Percentiles rank a stretch among this genome's conserved stretches.
Conservation (phyloP, 2,888 invertebrate genomes). For the Buathra laborator region DNA sequence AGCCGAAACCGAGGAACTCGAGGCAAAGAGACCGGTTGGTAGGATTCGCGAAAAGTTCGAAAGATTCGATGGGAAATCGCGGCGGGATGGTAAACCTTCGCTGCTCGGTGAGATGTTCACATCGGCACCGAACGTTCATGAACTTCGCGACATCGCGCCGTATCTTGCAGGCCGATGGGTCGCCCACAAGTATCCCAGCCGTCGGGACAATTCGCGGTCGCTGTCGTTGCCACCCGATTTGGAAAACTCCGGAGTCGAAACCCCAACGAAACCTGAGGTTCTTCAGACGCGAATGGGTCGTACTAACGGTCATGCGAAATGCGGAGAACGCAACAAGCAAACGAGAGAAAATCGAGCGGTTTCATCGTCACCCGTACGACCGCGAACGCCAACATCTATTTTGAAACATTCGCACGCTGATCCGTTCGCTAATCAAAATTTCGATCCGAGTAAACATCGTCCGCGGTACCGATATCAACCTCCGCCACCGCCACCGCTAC, state of each 20-base stretch:
- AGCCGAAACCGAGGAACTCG: constrained; percentile 80
- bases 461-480: constrained; percentile 93
- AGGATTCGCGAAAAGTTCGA: constrained; percentile 91
- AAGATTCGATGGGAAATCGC: constrained; percentile 77
- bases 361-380: constrained; percentile 73
- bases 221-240: constrained; percentile 86
- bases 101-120: constrained; percentile 92
- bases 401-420: constrained; percentile 83
- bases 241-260: constrained; percentile 63
- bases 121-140: constrained; percentile 92
- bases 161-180: constrained; percentile 93
- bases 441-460: constrained; percentile 91
- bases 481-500: constrained; percentile 75
- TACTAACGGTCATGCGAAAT: constrained; percentile 17
- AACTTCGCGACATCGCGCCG: constrained; percentile 91
- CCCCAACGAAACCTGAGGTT: constrained; percentile 29
- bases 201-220: constrained; percentile 89
- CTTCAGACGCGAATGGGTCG: constrained; percentile 37
- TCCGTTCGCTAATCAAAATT: constrained; percentile 89
- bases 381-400: constrained; percentile 83
- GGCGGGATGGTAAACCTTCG: constrained; percentile 85
- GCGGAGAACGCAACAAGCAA: constrained; percentile 45
- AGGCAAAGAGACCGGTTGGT: constrained; percentile 88
- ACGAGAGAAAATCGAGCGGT: constrained; percentile 49
- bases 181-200: constrained; percentile 92